Evolutionary conservation across 2,797 vertebrate species (phyloP).

Genomic region (Centropyge bicolor): DNA sequence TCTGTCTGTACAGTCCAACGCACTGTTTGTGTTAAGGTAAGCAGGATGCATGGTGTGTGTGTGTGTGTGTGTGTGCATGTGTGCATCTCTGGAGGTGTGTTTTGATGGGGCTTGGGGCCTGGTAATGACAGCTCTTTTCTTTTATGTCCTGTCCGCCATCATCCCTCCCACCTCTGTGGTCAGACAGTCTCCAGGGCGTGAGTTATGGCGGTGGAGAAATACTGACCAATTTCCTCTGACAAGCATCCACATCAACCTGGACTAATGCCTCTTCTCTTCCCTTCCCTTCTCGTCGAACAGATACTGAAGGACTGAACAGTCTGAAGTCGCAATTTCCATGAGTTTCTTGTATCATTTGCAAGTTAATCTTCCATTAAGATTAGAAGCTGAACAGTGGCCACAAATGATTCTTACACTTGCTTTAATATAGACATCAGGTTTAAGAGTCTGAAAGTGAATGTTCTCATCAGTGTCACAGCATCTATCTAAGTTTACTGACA

Average conservation of each 20-base stretch:
- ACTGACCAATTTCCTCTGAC: slow-evolving; percentile 66
- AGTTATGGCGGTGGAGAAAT: slow-evolving; percentile 63
- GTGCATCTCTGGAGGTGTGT: slow-evolving; percentile 9
- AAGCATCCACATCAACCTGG: slow-evolving; percentile 51
- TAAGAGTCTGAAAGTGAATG: neutral
- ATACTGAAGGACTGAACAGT: neutral
- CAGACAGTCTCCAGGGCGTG: slow-evolving; percentile 47
- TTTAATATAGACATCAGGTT: neutral
- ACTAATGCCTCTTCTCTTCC: slow-evolving; percentile 27
- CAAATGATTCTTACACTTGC: neutral
- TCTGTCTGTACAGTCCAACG: slow-evolving; percentile 11
- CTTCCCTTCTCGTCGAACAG: neutral
- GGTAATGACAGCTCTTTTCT: slow-evolving; percentile 60
- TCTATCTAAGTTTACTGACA: neutral
- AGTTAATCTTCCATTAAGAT: neutral
- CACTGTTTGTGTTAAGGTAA: neutral
- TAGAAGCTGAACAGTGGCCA: neutral
- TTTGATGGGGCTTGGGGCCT: slow-evolving; percentile 12
- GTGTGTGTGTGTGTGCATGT: slow-evolving; percentile 8
- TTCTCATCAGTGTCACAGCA: neutral
- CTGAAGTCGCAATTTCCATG: neutral
- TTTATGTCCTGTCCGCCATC: slow-evolving; percentile 60
- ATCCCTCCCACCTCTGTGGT: slow-evolving; percentile 57
- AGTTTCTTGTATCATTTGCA: neutral
- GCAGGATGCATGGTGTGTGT: neutral